phyloP scores from a whole-genome alignment of 2,888 invertebrate genomes.

The Microctonus hyperodae region DNA sequence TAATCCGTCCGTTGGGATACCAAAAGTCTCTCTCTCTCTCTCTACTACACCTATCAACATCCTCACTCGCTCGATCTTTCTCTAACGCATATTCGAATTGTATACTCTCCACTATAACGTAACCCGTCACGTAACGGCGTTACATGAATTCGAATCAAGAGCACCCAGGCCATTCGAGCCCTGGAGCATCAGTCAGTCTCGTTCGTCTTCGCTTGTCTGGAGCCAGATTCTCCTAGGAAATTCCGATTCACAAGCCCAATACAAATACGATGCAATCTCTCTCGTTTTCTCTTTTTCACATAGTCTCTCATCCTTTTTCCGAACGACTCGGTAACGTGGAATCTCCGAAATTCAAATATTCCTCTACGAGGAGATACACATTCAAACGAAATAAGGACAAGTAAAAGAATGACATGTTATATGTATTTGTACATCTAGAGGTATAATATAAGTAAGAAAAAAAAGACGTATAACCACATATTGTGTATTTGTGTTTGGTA shows the following conservation, averaged over 20 bases:
- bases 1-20: constrained; percentile 30
- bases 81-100: constrained; percentile 6
- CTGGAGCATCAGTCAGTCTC: constrained; percentile 31
- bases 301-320: constrained; percentile 23
- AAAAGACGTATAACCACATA: not conserved
- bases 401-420: not conserved
- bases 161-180: constrained; percentile 7
- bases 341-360: constrained; percentile 43
- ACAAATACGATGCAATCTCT: constrained; percentile 43
- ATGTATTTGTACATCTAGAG: no score
- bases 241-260: constrained; percentile 44
- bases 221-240: constrained; percentile 38
- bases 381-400: constrained; percentile 5
- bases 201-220: constrained; percentile 26
- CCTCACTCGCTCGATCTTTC: constrained; percentile 13
- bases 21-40: constrained; percentile 2
- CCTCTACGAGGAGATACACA: constrained; percentile 17
- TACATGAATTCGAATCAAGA: constrained; percentile 31
- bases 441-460: not conserved
- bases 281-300: constrained; percentile 12
- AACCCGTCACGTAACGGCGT: constrained; percentile 31
- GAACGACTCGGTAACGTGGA: constrained; percentile 35
- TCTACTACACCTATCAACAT: no score
- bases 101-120: constrained; percentile 30
- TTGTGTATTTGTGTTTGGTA: not conserved